Percentiles rank a stretch among this genome's conserved stretches.
These are phyloP conservation scores for Cephus runcator DNA, from an alignment of 2,888 invertebrate species.

Conservation along the genomic window DNA sequence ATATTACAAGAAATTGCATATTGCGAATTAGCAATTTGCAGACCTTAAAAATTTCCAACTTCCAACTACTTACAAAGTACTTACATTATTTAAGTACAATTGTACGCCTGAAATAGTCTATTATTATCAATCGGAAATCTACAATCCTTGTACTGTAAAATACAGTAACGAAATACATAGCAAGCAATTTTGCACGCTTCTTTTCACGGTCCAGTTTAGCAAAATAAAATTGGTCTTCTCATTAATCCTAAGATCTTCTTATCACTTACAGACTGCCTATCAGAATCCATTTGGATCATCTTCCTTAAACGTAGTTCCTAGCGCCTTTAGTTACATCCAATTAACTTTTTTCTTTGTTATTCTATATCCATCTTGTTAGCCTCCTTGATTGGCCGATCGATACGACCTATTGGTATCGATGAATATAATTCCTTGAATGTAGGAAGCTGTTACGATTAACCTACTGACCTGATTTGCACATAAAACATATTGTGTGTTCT, in stretches of 20 bases:
- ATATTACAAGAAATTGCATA: background rate
- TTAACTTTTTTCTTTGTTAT: background rate
- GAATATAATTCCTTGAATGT: background rate
- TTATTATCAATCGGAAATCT: background rate
- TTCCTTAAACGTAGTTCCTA: background rate
- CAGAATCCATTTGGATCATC: background rate
- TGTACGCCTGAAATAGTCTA: background rate
- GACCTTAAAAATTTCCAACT: too few relatives aligned
- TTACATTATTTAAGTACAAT: background rate
- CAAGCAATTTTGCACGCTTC: background rate
- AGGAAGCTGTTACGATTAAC: conserved; percentile 16
- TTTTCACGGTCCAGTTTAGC: background rate
- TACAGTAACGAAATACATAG: background rate
- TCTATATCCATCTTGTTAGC: background rate
- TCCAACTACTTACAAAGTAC: background rate
- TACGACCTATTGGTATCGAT: background rate
- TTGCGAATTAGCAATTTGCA: too few relatives aligned
- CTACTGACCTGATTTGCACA: conserved; percentile 24
- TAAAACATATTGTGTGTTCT: background rate
- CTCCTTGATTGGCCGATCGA: background rate
- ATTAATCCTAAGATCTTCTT: background rate
- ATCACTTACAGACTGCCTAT: background rate
- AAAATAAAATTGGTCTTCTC: background rate
- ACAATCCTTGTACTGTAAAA: background rate
- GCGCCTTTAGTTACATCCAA: background rate